phyloP scores from a whole-genome alignment of 2,113 vertebrate species.

The Petrocephalus zakoni region DNA sequence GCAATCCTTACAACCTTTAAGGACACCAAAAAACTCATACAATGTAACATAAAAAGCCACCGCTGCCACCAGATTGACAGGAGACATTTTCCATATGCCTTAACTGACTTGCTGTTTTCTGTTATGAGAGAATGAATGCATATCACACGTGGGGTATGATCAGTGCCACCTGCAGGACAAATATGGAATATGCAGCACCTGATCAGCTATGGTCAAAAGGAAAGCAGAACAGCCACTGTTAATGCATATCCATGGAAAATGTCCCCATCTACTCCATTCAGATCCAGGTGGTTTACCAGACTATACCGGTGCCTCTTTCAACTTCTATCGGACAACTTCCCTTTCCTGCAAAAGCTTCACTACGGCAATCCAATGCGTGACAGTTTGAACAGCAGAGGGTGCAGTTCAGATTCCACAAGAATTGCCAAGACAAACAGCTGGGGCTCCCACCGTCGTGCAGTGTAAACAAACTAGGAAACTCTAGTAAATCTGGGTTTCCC shows the following conservation, averaged over 20 bases:
- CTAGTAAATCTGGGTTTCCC: neutral
- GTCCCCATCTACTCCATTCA: neutral
- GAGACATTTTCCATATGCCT: neutral
- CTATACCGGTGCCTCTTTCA: neutral
- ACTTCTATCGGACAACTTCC: neutral
- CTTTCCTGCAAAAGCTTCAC: neutral
- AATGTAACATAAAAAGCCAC: neutral
- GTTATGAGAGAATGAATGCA: neutral
- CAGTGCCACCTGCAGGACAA: neutral
- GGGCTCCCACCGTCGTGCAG: slow-evolving; percentile 23
- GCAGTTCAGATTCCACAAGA: neutral
- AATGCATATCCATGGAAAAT: neutral
- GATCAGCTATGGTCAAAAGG: neutral
- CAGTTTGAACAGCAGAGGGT: slow-evolving; percentile 1
- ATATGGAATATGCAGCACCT: neutral
- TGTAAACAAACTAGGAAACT: slow-evolving; percentile 37
- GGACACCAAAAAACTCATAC: neutral
- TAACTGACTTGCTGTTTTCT: neutral
- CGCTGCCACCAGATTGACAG: neutral
- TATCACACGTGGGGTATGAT: neutral
- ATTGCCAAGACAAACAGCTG: neutral
- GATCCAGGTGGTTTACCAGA: neutral
- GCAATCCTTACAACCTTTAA: neutral
- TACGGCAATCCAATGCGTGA: neutral
- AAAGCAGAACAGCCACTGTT: neutral